Conservation (phyloP, 1,140 invertebrate genomes). For the Drosophila varians region DNA sequence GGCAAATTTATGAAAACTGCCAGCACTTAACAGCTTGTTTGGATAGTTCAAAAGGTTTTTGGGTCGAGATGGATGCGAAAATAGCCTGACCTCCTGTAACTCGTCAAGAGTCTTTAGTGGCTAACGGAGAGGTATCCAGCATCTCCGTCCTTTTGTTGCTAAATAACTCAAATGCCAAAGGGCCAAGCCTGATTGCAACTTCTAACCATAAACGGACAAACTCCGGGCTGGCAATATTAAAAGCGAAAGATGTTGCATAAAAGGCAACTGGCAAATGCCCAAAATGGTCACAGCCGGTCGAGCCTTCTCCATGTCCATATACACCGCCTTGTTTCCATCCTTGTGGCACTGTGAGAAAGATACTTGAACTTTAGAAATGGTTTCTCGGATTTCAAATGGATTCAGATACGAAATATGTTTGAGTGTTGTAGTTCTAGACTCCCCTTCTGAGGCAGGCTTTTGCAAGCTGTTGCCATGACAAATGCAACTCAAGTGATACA, state of each 20-base stretch:
- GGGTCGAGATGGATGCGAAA: constrained; percentile 57
- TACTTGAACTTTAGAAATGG: background rate
- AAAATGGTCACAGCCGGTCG: constrained; percentile 65
- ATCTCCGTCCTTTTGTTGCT: constrained; percentile 10
- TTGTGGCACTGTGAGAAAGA: background rate
- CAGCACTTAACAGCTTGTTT: constrained; percentile 30
- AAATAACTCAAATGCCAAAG: constrained; percentile 43
- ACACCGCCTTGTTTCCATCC: constrained; percentile 2
- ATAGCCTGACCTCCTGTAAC: constrained; percentile 37
- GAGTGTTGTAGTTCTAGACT: background rate
- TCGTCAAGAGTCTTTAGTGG: constrained; percentile 22
- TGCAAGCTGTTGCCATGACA: constrained; percentile 61
- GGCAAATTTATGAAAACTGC: constrained; percentile 61
- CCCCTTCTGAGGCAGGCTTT: constrained; percentile 40
- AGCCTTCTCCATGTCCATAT: constrained; percentile 28
- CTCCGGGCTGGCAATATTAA: constrained; percentile 50
- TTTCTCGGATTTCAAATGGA: no score
- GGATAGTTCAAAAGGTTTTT: constrained; percentile 56
- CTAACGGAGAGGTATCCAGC: constrained; percentile 11
- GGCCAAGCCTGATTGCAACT: constrained; percentile 30
- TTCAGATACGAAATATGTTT: no score
- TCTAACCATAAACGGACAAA: constrained; percentile 70
- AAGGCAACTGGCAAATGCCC: constrained; percentile 68
- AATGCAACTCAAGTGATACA: constrained; percentile 81
- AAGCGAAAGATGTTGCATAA: constrained; percentile 65